Percentiles rank a stretch among this genome's conserved stretches.
These are phyloP conservation scores for Physeter macrocephalus DNA, from an alignment of 2,113 vertebrate species.

Conservation along the genomic window DNA sequence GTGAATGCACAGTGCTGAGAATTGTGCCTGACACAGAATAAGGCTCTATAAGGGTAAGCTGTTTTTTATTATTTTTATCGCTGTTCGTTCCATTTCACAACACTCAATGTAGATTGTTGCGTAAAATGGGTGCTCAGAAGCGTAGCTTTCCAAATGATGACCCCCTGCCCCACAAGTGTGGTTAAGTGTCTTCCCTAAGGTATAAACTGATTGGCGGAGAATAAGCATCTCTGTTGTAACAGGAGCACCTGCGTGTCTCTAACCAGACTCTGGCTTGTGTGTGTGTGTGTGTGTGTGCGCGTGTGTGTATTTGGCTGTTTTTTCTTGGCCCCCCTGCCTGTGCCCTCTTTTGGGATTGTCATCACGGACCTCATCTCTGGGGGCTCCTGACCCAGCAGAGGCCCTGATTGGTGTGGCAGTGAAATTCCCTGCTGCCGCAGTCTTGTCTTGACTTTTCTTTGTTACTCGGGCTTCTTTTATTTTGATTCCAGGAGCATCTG, in stretches of 20 bases:
- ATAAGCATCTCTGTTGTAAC: neutral
- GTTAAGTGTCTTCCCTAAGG: neutral
- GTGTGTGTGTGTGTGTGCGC: too few species aligned
- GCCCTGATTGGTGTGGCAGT: neutral
- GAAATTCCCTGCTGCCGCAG: neutral
- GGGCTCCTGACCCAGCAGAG: neutral
- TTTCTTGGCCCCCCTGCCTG: neutral
- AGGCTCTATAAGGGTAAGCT: neutral
- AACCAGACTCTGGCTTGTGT: neutral
- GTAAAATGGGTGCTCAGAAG: neutral
- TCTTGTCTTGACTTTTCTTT: conserved; percentile 22
- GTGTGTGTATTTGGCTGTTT: neutral
- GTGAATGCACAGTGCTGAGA: neutral
- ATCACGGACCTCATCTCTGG: neutral
- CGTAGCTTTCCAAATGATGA: neutral
- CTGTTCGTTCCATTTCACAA: neutral
- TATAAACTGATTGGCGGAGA: neutral
- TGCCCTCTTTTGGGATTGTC: neutral
- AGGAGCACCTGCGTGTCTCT: neutral
- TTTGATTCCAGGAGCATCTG: conserved; percentile 49
- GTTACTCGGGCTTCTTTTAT: neutral
- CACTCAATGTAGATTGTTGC: neutral
- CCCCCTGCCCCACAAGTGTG: neutral
- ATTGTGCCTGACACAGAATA: neutral
- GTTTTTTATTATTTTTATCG: neutral